Base-by-base conservation (phyloP, 2,113 vertebrate species). In the Pycnonotus jocosus region DNA sequence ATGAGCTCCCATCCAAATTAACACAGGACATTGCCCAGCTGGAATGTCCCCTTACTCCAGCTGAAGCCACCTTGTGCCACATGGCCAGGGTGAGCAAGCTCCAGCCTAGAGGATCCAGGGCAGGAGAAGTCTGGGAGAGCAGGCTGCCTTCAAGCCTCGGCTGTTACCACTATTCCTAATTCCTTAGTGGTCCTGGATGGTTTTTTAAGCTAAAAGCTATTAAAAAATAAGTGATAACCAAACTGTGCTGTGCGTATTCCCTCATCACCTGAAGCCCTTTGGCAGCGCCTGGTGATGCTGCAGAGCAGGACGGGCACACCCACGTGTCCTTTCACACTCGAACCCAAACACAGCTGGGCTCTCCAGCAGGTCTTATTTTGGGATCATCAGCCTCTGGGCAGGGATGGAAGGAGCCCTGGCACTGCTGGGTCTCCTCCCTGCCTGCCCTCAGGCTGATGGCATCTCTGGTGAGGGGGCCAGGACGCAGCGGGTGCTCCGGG, bases 331-430 rank as follows among this genome's bases (percentile, higher is more conserved):
- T 64, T 19, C 58, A 33, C 44, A 12, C n/a, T 35, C 73, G 8
- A n/a, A 50, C 38, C 70, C 51, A 58, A 71, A 66, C 33, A 28
- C n/a, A 61, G 42, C 56, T 38, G 37, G 42, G 45, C 0, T 0
- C 35, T 72, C 50, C 12, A 3, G 42, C 48, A 27, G 20, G 5
- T 33, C 50, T 73, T 16, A n/a, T 33, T 87, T 61, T 6, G 12
- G 61, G 47, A 47, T 78, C 12, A 0, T 21, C 68, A 62, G 50
- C 6, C 20, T 31, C 2, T 0, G 27, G 2, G 1, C 2, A 1
- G 78, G 37, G 33, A 19, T 62, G 35, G 42, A 91, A 66, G 25
- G 44, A 57, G 50, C 6, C 35, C 47, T 4, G 5, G 65, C 68
- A 18, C 71, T 45, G 78, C 61, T 33, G 81, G 15, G 33, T 8